Conservation (phyloP, 2,113 vertebrate genomes). For the Hemiscyllium ocellatum region DNA sequence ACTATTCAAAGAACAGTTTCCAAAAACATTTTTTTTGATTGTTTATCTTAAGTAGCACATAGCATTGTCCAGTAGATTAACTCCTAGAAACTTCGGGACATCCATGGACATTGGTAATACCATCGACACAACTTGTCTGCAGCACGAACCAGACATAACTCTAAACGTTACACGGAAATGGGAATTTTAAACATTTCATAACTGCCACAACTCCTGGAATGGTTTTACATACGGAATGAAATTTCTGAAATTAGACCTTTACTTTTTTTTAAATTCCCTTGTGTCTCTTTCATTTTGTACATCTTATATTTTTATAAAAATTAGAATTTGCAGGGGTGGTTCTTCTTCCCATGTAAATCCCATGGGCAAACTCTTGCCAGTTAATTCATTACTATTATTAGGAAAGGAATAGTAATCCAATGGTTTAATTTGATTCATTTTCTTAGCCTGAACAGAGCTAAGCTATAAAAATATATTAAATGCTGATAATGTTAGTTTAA, state of each 20-base stretch:
- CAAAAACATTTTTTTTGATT: not conserved
- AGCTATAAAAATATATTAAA: constrained; percentile 14
- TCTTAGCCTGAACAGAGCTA: not conserved
- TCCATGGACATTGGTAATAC: not conserved
- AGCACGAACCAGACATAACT: not conserved
- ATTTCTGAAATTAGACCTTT: constrained; percentile 16
- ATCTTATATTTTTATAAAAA: constrained; percentile 25
- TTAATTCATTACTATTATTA: constrained; percentile 25
- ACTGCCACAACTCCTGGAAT: not conserved
- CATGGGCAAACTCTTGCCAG: not conserved
- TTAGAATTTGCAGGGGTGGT: constrained; percentile 32
- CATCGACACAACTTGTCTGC: not conserved
- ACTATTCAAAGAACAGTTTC: not conserved
- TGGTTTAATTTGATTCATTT: constrained; percentile 26
- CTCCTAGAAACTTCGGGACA: not conserved
- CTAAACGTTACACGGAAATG: constrained; percentile 10
- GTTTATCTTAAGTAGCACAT: not conserved
- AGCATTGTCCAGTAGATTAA: not conserved
- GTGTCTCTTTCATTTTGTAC: constrained; percentile 1
- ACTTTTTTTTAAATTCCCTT: not conserved
- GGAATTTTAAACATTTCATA: constrained; percentile 2
- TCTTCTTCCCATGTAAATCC: constrained; percentile 6
- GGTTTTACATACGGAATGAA: not conserved
- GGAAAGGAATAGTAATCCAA: constrained; percentile 14
- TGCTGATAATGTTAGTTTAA: not conserved